Conservation (phyloP, 92 coral and sea anemone genomes). For the Porites rus region DNA sequence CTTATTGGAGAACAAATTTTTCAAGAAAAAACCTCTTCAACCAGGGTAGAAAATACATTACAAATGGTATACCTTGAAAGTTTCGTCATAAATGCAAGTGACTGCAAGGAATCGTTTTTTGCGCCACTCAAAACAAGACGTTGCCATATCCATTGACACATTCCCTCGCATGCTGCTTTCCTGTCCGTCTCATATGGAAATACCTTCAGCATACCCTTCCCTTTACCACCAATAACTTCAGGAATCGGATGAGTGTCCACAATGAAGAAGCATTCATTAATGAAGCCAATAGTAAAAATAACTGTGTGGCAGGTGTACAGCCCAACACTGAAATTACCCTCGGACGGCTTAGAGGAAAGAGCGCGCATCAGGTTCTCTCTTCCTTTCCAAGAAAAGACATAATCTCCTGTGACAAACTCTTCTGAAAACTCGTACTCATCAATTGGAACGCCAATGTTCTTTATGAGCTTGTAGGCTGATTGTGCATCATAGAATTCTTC, state of each 20-base stretch:
- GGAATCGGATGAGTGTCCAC: constrained; percentile 52
- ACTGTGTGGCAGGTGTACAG: constrained; percentile 38
- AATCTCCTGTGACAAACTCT: constrained; percentile 13
- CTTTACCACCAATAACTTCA: constrained; percentile 38
- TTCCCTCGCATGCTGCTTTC: constrained; percentile 10
- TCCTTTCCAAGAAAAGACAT: constrained; percentile 29
- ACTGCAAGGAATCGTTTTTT: constrained; percentile 28
- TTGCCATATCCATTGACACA: constrained; percentile 50
- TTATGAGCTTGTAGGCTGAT: constrained; percentile 26
- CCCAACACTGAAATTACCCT: constrained; percentile 9
- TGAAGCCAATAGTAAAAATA: constrained; percentile 45
- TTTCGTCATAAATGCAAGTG: constrained; percentile 12
- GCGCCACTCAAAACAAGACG: constrained; percentile 17
- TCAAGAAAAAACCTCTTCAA: too few relatives aligned
- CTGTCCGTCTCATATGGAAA: constrained; percentile 21
- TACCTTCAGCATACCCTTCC: constrained; percentile 34
- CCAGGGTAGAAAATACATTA: too few relatives aligned
- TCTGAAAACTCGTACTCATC: constrained; percentile 30
- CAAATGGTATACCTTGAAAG: background rate
- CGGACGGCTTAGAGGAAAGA: background rate
- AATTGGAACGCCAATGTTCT: background rate
- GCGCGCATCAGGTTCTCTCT: constrained; percentile 10
- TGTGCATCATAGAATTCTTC: constrained; percentile 27
- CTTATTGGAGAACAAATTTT: too few relatives aligned
- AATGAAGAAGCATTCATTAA: constrained; percentile 25